Evolutionary conservation across 2,113 vertebrate genomes (phyloP), one percentile per base, ranked within the genome.

Genomic region (Gnathonemus longibarbis): DNA sequence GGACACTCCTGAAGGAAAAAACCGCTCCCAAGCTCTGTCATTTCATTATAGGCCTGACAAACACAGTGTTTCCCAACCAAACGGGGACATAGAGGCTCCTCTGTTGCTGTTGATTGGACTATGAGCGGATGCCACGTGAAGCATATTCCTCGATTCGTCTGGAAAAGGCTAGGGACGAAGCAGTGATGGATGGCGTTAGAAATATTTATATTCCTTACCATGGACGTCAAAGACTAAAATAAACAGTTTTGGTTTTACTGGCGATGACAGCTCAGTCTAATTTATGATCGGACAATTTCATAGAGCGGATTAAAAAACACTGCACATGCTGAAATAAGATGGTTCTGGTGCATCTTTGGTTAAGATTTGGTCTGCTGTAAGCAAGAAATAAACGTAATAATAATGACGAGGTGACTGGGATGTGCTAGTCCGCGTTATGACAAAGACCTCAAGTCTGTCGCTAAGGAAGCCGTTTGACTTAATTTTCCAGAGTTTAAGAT

Each of bases 201-300:
- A 89, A 84, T 83, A 84, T 89, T 89, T 89, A 89, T 89, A 42
- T 89, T 80, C 48, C 88, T 80, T 89, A 24, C 62, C 88, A 77
- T 17, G 46, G 48, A 83, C 49, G 48, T 80, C 88, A 89, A 89
- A 89, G 31, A 19, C 88, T 42, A 42, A 84, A 80, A 31, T 48
- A 84, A 89, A 89, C 77, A 83, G 77, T 56, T 77, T 45, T 84
- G 50, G 31, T 53, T 56, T 56, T 84, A 84, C 46, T 27, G 17
- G 48, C 39, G 74, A 84, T 84, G 88, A 89, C 88, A 89, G 77
- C 13, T 39, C 8, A 21, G 31, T 66, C 21, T 45, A 66, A 62
- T 88, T 88, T 50, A 88, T 88, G 53, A 45, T n/a, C 87, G 13
- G 87, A 21, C 46, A 42, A 66, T 88, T 58, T 66, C 35, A 42